These are phyloP conservation scores for Diaprepes abbreviatus DNA, from an alignment of 2,888 invertebrate genomes.

Conservation along the genomic window DNA sequence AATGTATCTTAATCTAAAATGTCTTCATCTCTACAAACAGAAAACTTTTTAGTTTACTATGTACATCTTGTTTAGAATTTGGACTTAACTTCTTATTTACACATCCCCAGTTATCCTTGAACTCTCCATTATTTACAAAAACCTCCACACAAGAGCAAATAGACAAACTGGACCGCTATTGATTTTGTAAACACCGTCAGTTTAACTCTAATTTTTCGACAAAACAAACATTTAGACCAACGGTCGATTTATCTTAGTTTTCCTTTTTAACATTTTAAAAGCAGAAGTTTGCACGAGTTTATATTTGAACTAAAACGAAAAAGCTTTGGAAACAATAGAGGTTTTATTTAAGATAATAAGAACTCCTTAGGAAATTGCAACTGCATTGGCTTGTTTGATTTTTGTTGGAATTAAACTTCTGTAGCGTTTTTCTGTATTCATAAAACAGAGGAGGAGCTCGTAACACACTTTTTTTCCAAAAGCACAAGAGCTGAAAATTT, in stretches of 20 bases:
- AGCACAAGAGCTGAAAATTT: too few relatives aligned
- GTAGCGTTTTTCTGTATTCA: too few relatives aligned
- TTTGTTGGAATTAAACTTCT: too few relatives aligned
- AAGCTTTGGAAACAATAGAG: constrained; percentile 26
- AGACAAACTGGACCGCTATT: constrained; percentile 38
- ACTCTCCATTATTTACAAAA: constrained; percentile 12
- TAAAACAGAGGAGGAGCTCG: too few relatives aligned
- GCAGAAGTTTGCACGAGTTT: constrained; percentile 35
- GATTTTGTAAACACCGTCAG: constrained; percentile 44
- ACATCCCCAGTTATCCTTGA: background rate
- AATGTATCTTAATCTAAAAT: too few relatives aligned
- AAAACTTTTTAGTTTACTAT: too few relatives aligned
- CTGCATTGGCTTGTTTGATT: background rate
- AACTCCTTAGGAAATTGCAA: background rate
- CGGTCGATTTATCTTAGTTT: constrained; percentile 38
- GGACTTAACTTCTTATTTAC: too few relatives aligned
- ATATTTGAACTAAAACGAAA: constrained; percentile 25
- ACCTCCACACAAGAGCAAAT: constrained; percentile 28
- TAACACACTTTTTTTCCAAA: too few relatives aligned
- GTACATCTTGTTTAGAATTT: too few relatives aligned
- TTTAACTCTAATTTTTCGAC: constrained; percentile 42
- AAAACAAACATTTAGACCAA: constrained; percentile 35
- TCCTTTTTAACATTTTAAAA: constrained; percentile 32
- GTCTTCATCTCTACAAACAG: too few relatives aligned
- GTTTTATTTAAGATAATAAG: constrained; percentile 15